Conservation (phyloP, 2,113 vertebrate species). For the Meriones unguiculatus region DNA sequence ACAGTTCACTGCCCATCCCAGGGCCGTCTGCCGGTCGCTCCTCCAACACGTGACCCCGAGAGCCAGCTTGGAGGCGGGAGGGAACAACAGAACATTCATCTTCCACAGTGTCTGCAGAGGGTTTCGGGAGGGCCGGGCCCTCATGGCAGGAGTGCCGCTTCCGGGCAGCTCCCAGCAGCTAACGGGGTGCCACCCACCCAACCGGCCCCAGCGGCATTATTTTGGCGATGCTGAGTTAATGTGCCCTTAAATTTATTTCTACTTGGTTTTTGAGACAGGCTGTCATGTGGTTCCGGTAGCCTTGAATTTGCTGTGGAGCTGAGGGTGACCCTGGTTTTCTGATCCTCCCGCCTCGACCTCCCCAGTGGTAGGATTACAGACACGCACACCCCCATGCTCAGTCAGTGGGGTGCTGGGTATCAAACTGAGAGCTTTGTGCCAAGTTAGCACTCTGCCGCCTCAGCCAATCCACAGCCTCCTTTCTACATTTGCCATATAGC, state of each 20-base stretch:
- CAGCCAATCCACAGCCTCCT: background rate
- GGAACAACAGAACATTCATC: background rate
- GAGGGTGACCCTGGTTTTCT: background rate
- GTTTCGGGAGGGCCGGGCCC: background rate
- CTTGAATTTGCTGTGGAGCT: background rate
- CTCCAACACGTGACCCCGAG: background rate
- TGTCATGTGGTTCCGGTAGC: background rate
- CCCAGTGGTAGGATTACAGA: background rate
- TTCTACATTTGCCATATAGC: background rate
- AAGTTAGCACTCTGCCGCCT: background rate
- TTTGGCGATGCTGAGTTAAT: background rate
- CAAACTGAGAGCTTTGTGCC: no score
- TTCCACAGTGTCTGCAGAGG: background rate
- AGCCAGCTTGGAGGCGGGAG: background rate
- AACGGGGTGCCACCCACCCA: background rate
- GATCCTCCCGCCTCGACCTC: background rate
- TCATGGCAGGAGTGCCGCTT: background rate
- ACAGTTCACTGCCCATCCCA: background rate
- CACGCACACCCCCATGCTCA: no score
- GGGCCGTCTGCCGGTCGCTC: background rate
- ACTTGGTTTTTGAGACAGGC: background rate
- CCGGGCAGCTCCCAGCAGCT: background rate
- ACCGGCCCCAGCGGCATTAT: accelerated
- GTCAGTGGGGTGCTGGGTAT: background rate
- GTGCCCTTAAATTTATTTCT: background rate